A percentile compares a stretch with the other conserved stretches of the same genome.
These are phyloP conservation scores for Alosa alosa DNA, from an alignment of 2,113 vertebrate species.

Conservation along the genomic window DNA sequence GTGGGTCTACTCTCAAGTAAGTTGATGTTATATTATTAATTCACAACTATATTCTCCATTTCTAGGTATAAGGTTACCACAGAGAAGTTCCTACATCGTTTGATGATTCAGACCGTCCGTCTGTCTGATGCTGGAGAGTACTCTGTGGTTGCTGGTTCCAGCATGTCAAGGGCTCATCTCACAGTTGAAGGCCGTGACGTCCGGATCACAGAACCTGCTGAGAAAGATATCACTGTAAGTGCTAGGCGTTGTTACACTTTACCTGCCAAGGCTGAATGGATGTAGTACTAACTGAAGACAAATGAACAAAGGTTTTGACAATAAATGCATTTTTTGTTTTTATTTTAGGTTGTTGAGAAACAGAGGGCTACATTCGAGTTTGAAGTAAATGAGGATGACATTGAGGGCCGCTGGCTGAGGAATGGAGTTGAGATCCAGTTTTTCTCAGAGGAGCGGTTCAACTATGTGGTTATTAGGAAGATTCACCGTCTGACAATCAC, in stretches of 20 bases:
- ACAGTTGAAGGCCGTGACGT: slow-evolving; percentile 91
- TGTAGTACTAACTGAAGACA: not conserved
- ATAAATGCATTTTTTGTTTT: not conserved
- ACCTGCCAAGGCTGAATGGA: not conserved
- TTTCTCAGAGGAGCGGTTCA: slow-evolving; percentile 78
- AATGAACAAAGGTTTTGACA: not conserved
- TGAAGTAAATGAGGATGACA: slow-evolving; percentile 88
- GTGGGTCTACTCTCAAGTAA: not conserved
- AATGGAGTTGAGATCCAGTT: slow-evolving; percentile 86
- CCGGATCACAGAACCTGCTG: slow-evolving; percentile 79
- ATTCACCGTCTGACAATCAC: slow-evolving; percentile 82
- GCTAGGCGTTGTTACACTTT: not conserved
- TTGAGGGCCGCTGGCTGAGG: slow-evolving; percentile 85
- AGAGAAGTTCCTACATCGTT: slow-evolving; percentile 89
- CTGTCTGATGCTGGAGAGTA: slow-evolving; percentile 92
- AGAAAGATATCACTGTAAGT: slow-evolving; percentile 83
- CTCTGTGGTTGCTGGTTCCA: slow-evolving; percentile 91
- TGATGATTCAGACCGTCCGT: slow-evolving; percentile 85
- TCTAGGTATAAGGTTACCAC: slow-evolving; percentile 80
- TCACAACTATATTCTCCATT: slow-evolving; percentile 25
- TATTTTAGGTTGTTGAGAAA: slow-evolving; percentile 79
- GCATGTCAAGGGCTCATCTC: slow-evolving; percentile 85
- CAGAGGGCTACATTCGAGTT: slow-evolving; percentile 85
- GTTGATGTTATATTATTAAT: not conserved
- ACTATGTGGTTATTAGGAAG: slow-evolving; percentile 78